Base-by-base conservation (phyloP, 2,797 vertebrate species). In the Pseudocheirus occidentalis region DNA sequence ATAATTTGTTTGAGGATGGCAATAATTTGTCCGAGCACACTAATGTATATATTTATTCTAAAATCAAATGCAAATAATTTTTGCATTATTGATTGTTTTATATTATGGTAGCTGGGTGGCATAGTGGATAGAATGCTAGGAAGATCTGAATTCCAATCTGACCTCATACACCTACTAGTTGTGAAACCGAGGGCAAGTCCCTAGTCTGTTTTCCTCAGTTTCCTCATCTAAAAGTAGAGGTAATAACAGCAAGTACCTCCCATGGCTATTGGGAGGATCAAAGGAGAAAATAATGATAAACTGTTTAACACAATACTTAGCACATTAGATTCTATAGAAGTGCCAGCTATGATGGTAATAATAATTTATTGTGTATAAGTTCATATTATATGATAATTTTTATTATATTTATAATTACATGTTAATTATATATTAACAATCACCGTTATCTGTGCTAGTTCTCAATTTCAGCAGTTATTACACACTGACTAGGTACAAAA, bases 21-120 rank as follows among this genome's bases (percentile, higher is more conserved):
- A 40, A 40, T 31, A 58, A 1, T 0, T 97, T 31, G 11, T n/a
- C 59, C 29, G 73, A 93, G 94, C 7, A 7, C 62, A 5, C 54
- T 50, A 2, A 29, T 21, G 55, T 62, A 93, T 66, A 52, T n/a
- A 92, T 87, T 52, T 90, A 94, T 92, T 59, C 40, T 91, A 93
- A 56, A 96, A 56, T 55, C 59, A 1, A 40, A 7, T 0, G 21
- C 94, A 93, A 90, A 87, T 46, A 55, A 92, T 56, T 0, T 59
- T 59, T 55, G 73, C 4, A 58, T 92, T 73, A 52, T 87, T 91
- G 34, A 57, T 27, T 34, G 91, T 46, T 89, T 73, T 31, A 81
- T 5, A 73, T 73, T 55, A 93, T 94, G 40, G 40, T 24, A 50
- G 21, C 24, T 87, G 24, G 2, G n/a, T 46, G 40, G 24, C 24